Percentiles rank a stretch among this genome's conserved stretches.
Evolutionary conservation across 2,888 invertebrate genomes (phyloP).

Genomic region (Stramonita haemastoma): DNA sequence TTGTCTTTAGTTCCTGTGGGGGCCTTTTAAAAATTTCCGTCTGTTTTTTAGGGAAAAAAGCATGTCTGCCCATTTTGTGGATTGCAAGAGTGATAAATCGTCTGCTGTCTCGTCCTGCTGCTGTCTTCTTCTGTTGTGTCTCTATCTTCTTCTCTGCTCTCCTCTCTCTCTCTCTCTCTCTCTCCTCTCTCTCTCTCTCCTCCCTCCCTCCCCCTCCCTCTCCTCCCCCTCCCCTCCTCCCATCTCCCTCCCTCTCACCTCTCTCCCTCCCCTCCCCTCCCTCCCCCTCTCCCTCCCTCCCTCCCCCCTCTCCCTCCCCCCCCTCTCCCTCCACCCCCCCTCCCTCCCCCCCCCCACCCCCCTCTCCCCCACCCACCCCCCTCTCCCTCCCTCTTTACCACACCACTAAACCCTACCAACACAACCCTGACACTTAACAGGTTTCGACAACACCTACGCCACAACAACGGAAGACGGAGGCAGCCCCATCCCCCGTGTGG

Average conservation of each 20-base stretch:
- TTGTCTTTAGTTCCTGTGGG: too few relatives aligned
- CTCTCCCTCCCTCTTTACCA: not conserved
- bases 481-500: constrained; percentile 75
- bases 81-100: too few relatives aligned
- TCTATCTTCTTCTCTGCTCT: too few relatives aligned
- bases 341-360: not conserved
- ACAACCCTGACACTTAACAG: constrained; percentile 51
- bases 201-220: not conserved
- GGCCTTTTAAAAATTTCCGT: too few relatives aligned
- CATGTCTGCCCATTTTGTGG: too few relatives aligned
- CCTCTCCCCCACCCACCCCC: not conserved
- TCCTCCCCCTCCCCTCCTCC: not conserved
- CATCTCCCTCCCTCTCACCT: not conserved
- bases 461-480: constrained; percentile 77
- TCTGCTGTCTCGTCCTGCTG: too few relatives aligned
- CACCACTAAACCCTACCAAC: not conserved
- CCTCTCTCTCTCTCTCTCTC: constrained; percentile 21
- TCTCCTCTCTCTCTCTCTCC: not conserved
- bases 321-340: not conserved
- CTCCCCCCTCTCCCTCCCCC: not conserved
- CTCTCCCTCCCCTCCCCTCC: not conserved
- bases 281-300: too few relatives aligned
- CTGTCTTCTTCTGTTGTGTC: too few relatives aligned
- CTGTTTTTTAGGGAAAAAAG: too few relatives aligned
- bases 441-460: constrained; percentile 76